Evolutionary conservation across 2,113 vertebrate species (phyloP), one percentile per base, ranked within the genome.

Genomic region (Motacilla alba): DNA sequence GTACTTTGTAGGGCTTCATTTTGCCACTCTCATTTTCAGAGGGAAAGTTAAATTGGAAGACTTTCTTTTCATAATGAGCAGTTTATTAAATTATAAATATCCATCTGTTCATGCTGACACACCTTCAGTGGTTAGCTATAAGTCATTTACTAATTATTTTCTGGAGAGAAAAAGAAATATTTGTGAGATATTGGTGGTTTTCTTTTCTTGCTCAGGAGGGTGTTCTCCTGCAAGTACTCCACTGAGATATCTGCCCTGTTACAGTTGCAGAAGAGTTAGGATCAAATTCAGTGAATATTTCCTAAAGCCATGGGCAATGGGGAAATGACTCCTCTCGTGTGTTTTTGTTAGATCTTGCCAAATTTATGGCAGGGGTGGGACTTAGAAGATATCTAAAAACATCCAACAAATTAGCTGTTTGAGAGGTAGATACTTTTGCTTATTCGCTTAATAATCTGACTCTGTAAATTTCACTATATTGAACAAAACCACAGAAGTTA

Each of bases 91-190:
- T 90, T 83, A 79, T 70, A 74, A 82, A 82, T 91, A 89, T 89
- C 85, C 85, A 95, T 94, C 94, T 96, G 90, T 86, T 97, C 56
- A 21, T 78, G 49, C 83, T 90, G 83, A 79, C 68, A 79, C 49
- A 75, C 49, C 50, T 96, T 91, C 58, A 94, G 77, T n/a, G 46
- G 19, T 64, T 81, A 77, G 24, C 59, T 96, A 39, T 94, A 87
- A 95, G 82, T 81, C 63, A 55, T 76, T 96, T 92, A 33, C 77
- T 92, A 90, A 91, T 93, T 95, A 93, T 90, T 92, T 97, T 90
- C 78, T 46, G 74, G 35, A 82, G 67, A 93, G n/a, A 92, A 94
- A 41, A 73, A 95, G 63, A 94, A 66, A 30, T 69, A 69, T 75
- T 90, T 56, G 37, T 46, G 35, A 41, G 24, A 79, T 70, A 53